These are phyloP conservation scores for Sphaerodactylus townsendi DNA, from an alignment of 2,113 vertebrate species.

Conservation along the genomic window DNA sequence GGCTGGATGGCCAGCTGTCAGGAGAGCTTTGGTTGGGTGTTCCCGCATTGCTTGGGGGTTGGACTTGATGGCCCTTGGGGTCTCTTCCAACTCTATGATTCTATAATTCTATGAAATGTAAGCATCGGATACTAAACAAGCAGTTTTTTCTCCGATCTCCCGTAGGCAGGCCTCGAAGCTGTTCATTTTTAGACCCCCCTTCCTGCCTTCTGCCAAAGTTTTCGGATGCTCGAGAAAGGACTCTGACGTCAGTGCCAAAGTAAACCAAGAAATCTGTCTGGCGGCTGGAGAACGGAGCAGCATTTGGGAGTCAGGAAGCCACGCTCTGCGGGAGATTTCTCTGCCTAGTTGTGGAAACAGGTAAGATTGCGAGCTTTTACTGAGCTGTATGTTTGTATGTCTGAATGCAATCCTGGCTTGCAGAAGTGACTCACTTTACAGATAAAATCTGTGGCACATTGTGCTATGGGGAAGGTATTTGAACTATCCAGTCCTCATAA, in stretches of 20 bases:
- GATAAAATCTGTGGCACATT: not conserved
- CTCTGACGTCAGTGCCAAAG: constrained; percentile 74
- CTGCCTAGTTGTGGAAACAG: constrained; percentile 27
- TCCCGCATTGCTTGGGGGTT: too few species aligned
- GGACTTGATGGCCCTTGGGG: too few species aligned
- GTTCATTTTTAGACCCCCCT: constrained; percentile 31
- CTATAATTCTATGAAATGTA: too few species aligned
- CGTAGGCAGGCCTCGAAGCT: constrained; percentile 16
- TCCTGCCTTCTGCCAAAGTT: constrained; percentile 68
- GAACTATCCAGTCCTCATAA: fast-evolving
- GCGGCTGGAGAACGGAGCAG: constrained; percentile 51
- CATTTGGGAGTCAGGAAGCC: constrained; percentile 12
- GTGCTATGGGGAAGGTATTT: fast-evolving
- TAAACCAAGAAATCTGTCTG: constrained; percentile 67
- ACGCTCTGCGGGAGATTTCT: not conserved
- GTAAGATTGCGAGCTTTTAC: constrained; percentile 1
- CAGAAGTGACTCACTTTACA: constrained; percentile 8
- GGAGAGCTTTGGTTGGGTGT: too few species aligned
- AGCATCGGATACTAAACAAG: not conserved
- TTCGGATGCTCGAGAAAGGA: constrained; percentile 58
- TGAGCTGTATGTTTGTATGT: not conserved
- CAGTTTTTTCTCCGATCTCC: not conserved
- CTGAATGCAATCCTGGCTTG: not conserved
- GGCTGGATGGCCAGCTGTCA: too few species aligned
- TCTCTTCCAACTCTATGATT: too few species aligned